A percentile compares a stretch with the other conserved stretches of the same genome.
These are phyloP conservation scores for Drosophila yakuba DNA, from an alignment of 1,140 invertebrate species.

Conservation along the genomic window DNA sequence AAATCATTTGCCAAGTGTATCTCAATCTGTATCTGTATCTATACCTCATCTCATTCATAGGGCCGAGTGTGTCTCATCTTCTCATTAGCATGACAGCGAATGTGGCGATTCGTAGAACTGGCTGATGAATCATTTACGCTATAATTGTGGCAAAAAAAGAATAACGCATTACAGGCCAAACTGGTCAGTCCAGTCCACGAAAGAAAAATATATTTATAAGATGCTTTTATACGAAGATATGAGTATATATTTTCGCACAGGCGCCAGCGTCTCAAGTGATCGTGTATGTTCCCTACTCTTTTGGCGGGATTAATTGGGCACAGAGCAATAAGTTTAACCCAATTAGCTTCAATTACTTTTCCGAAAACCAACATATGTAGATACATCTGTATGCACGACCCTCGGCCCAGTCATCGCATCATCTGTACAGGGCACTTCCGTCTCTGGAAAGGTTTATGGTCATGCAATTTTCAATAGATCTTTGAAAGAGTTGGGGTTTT, in stretches of 20 bases:
- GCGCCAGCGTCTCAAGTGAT: conserved; percentile 33
- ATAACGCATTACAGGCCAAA: conserved; percentile 11
- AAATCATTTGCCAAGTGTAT: conserved; percentile 1
- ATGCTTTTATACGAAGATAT: conserved; percentile 12
- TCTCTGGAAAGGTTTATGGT: conserved; percentile 7
- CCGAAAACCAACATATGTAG: background rate
- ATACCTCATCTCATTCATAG: conserved; percentile 18
- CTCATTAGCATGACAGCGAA: conserved; percentile 53
- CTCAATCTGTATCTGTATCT: background rate
- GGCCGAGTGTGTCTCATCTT: conserved; percentile 17
- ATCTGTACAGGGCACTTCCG: conserved; percentile 38
- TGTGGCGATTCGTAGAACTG: conserved; percentile 37
- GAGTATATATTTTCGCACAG: conserved; percentile 14
- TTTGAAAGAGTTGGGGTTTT: conserved; percentile 23
- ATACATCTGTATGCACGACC: background rate
- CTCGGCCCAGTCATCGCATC: conserved; percentile 23
- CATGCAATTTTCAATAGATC: conserved; percentile 41
- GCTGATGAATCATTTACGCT: conserved; percentile 37
- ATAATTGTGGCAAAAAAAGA: conserved; percentile 20
- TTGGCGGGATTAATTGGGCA: conserved; percentile 60
- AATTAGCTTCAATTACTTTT: conserved; percentile 74
- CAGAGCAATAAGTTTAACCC: conserved; percentile 64
- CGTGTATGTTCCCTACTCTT: conserved; percentile 16
- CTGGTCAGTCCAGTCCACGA: conserved; percentile 54
- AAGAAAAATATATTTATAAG: conserved; percentile 21